phyloP scores from a whole-genome alignment of 2,797 vertebrate species.

The Clarias pachynema region DNA sequence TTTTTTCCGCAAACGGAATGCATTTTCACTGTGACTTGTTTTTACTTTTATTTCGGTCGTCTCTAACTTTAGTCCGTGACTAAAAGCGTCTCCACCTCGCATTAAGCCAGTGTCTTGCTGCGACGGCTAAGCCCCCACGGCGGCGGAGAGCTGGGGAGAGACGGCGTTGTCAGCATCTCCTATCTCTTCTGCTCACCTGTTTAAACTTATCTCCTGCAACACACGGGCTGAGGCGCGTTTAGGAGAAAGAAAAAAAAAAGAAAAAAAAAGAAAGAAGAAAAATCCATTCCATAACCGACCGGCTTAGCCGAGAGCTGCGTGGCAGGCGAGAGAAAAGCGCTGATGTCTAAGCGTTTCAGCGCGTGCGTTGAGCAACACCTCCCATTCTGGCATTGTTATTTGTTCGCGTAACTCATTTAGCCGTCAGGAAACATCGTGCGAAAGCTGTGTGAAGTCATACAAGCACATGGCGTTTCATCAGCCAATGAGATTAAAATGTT shows the following conservation, averaged over 20 bases:
- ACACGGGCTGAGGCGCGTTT: conserved; percentile 53
- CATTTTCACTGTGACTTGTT: background rate
- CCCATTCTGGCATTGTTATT: conserved; percentile 19
- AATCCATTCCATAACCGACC: conserved; percentile 58
- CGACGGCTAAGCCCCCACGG: conserved; percentile 2
- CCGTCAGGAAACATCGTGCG: background rate
- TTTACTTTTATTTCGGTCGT: background rate
- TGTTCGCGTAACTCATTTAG: conserved; percentile 2
- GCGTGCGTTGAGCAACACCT: conserved; percentile 10
- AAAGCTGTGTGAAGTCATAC: background rate
- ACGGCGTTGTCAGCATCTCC: conserved; percentile 60
- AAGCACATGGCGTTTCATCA: conserved; percentile 12
- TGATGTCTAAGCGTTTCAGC: conserved; percentile 12
- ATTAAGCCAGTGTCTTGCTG: conserved; percentile 22
- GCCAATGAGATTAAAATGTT: background rate
- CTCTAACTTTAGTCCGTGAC: conserved; percentile 1
- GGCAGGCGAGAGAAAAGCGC: conserved; percentile 14
- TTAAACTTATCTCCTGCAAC: conserved; percentile 63
- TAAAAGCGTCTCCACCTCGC: background rate
- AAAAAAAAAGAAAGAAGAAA: background rate
- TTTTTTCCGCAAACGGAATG: background rate
- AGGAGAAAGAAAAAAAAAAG: conserved; percentile 55
- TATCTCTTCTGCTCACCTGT: conserved; percentile 69
- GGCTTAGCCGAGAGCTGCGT: conserved; percentile 44
- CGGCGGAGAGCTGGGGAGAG: conserved; percentile 43